phyloP scores from a whole-genome alignment of 2,888 invertebrate species.

The Nasonovia ribisnigri region DNA sequence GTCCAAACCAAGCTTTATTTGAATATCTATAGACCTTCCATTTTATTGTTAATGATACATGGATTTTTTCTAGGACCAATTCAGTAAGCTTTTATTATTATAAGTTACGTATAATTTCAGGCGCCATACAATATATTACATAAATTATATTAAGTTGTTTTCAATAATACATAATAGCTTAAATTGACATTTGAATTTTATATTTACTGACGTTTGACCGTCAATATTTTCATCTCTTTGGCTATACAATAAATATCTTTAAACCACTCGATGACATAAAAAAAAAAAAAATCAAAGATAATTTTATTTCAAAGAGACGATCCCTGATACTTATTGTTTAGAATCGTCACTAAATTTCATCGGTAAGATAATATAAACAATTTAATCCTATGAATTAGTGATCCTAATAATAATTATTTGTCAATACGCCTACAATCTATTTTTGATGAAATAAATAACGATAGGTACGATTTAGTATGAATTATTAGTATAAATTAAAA shows the following conservation, averaged over 20 bases:
- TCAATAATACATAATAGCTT: background rate
- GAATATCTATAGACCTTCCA: background rate
- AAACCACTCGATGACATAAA: background rate
- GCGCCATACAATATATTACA: background rate
- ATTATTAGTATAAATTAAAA: background rate
- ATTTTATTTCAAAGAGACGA: background rate
- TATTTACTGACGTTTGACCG: background rate
- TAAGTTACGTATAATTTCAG: background rate
- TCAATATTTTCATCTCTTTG: background rate
- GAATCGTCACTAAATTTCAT: background rate
- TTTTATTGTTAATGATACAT: background rate
- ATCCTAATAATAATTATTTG: background rate
- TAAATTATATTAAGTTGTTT: background rate
- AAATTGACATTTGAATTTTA: background rate
- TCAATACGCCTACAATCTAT: background rate
- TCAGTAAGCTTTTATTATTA: background rate
- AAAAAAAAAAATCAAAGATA: background rate
- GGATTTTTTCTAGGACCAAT: background rate
- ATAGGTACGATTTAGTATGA: background rate
- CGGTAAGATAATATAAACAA: background rate
- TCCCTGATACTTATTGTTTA: background rate
- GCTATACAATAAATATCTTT: background rate
- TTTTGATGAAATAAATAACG: background rate
- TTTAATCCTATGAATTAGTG: background rate
- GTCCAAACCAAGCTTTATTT: background rate